Percentiles rank a stretch among this genome's conserved stretches.
Conservation (phyloP, 2,113 vertebrate genomes). For the Plecturocebus donacophilus region DNA sequence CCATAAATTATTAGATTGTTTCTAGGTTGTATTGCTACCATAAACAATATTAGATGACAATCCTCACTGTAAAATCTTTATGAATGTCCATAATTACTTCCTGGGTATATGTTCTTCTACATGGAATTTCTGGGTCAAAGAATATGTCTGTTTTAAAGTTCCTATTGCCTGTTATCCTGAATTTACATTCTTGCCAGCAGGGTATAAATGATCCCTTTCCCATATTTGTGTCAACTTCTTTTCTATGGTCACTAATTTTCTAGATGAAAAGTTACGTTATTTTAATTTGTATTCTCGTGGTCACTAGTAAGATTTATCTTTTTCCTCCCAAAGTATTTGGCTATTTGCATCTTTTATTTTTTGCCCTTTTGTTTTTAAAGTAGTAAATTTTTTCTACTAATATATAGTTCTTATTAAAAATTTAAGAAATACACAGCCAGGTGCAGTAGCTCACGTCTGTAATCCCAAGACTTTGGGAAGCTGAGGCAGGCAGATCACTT, state of each 20-base stretch:
- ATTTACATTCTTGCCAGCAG: neutral
- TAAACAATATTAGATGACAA: neutral
- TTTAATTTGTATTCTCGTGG: constrained; percentile 32
- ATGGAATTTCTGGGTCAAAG: neutral
- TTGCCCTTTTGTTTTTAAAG: constrained; percentile 42
- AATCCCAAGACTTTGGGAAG: too few species aligned
- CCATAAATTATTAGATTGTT: neutral
- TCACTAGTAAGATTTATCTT: neutral
- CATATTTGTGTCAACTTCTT: neutral
- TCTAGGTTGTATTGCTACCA: neutral
- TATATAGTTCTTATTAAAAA: neutral
- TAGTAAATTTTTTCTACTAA: neutral
- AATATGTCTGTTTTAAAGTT: constrained; percentile 25
- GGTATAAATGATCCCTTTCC: neutral
- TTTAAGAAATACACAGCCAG: neutral
- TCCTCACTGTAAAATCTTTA: neutral
- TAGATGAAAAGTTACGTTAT: neutral
- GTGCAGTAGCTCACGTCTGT: too few species aligned
- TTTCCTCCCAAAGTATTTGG: neutral
- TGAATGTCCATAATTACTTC: neutral
- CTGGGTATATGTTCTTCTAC: neutral
- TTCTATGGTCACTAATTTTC: constrained; percentile 39
- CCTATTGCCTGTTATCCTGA: neutral
- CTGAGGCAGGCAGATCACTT: too few species aligned
- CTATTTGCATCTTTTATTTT: neutral